Evolutionary conservation across 2,113 vertebrate genomes (phyloP), one percentile per base, ranked within the genome.

Genomic region (Trematomus loennbergii): DNA sequence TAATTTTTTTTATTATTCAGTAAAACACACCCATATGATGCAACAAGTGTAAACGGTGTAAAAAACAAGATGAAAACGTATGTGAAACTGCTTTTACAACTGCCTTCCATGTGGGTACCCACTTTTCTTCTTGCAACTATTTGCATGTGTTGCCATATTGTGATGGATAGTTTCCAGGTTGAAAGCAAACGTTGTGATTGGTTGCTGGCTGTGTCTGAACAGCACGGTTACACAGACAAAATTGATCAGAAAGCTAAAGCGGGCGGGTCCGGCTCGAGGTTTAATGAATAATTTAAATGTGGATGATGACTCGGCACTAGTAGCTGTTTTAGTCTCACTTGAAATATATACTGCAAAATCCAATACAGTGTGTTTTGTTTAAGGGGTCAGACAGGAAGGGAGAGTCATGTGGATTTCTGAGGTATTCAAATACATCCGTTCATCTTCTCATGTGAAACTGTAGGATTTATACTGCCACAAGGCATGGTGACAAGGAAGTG

Each of bases 251-350:
- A 74, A 70, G 59, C 76, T 46, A 15, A 36, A 80, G 68, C 45
- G 17, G 82, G 80, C 8, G 48, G 79, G 63, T 75, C 79, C 12
- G 18, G 72, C 72, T 74, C 7, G 16, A 63, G 65, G 73, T 89
- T 90, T 91, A 91, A 94, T 94, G 91, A 91, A 93, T 94, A 91
- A 94, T 95, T 93, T 93, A 94, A 92, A 91, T 86, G 60, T 59
- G 29, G 81, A 82, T 91, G 94, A 92, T 94, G 91, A 93, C 77
- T 92, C 87, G 78, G 92, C 91, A 57, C 20, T 52, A n/a, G 20
- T 43, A 36, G 33, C 49, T 71, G 67, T 4, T 45, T 80, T 75
- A 79, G 13, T 64, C 46, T 18, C 25, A 25, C 52, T 75, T 48
- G 61, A 84, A 89, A 89, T 75, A 54, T 71, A 78, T 82, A 81